Evolutionary conservation across 2,888 invertebrate species (phyloP).

Genomic region (Hymenopus coronatus): DNA sequence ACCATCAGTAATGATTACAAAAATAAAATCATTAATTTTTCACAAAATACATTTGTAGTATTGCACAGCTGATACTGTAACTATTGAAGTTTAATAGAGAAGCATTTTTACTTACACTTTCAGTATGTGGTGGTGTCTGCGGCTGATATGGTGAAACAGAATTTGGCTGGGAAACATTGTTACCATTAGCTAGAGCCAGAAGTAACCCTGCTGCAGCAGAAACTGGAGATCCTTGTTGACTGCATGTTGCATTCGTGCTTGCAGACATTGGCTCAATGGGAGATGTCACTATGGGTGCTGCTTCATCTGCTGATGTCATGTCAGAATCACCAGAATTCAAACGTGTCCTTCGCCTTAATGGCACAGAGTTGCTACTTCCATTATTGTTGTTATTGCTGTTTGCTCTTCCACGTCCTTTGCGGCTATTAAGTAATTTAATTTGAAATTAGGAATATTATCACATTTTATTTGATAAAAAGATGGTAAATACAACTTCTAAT

Average conservation of each 20-base stretch:
- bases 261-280: conserved; percentile 35
- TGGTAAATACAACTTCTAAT: neutral
- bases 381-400: conserved; percentile 42
- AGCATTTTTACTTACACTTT: neutral
- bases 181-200: conserved; percentile 54
- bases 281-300: neutral
- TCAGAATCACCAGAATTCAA: conserved; percentile 77
- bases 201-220: conserved; percentile 57
- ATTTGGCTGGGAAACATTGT: conserved; percentile 8
- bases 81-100: neutral
- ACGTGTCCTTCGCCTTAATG: conserved; percentile 59
- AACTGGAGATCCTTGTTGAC: conserved; percentile 6
- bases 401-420: conserved; percentile 60
- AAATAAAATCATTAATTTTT: no score
- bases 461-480: neutral
- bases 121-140: conserved; percentile 31
- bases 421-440: conserved; percentile 17
- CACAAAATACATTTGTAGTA: no score
- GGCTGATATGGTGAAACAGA: conserved; percentile 21
- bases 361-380: conserved; percentile 49
- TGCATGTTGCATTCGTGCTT: neutral
- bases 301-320: conserved; percentile 66
- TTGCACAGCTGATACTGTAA: neutral
- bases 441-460: neutral
- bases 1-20: no score